phyloP scores from a whole-genome alignment of 2,888 invertebrate species.

The Taphrorychus bicolor region DNA sequence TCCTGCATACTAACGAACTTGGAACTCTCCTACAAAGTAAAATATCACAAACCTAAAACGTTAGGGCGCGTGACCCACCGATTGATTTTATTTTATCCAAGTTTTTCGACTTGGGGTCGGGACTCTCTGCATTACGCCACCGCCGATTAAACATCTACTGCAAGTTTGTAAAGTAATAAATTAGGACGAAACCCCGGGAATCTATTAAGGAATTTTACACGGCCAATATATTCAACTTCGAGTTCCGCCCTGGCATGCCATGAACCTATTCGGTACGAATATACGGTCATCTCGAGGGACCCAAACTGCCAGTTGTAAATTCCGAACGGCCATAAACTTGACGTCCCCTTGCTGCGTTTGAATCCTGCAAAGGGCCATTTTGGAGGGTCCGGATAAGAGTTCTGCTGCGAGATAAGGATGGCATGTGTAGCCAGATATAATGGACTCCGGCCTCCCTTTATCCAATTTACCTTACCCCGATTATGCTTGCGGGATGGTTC shows the following conservation, averaged over 20 bases:
- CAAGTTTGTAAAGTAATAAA: conserved; percentile 19
- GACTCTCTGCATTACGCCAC: not conserved
- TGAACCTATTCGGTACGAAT: conserved; percentile 35
- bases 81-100: conserved; percentile 59
- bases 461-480: conserved; percentile 1
- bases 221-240: conserved; percentile 38
- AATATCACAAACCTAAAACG: conserved; percentile 62
- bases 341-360: conserved; percentile 32
- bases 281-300: conserved; percentile 42
- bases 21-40: conserved; percentile 54
- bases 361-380: conserved; percentile 37
- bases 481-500: not conserved
- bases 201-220: conserved; percentile 41
- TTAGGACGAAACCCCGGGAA: conserved; percentile 30
- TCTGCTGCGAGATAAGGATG: conserved; percentile 33
- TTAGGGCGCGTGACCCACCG: conserved; percentile 61
- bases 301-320: conserved; percentile 39
- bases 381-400: conserved; percentile 21
- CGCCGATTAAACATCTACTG: conserved; percentile 12
- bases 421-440: conserved; percentile 28
- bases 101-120: not conserved
- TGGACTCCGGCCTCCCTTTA: conserved; percentile 29
- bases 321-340: conserved; percentile 41
- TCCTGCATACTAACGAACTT: conserved; percentile 58
- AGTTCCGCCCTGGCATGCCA: conserved; percentile 32